Base-by-base conservation (phyloP, 2,797 vertebrate genomes). In the Amphiprion clarkii region DNA sequence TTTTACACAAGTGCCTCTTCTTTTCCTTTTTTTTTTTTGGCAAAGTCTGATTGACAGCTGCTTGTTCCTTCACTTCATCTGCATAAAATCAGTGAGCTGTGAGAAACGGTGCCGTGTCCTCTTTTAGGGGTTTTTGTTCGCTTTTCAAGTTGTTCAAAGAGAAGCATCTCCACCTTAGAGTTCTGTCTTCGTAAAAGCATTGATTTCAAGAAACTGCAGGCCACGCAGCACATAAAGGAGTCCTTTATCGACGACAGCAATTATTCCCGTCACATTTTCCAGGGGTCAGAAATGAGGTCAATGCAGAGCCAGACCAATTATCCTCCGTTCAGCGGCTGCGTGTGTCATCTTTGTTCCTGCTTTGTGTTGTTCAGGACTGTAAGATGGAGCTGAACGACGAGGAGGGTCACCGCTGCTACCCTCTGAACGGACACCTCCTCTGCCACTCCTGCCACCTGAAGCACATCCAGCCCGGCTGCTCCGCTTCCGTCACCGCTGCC, bases 391-490 rank as follows among this genome's bases (percentile, higher is more conserved):
- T 99, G 77, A 99, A 97, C 0, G 98, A 99, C 0, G 97, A 99
- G 76, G 98, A 99, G 0, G 98, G 97, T 2, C 97, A 96, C 85
- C 98, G 97, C 89, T 99, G 98, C 89, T 99, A 97, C 89, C 98
- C 98, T 0, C 94, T 99, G 77, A 96, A 97, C 6, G 96, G 96
- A 69, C 97, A 94, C 79, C 95, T 99, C 57, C 95, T 99, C 76
- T 99, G 98, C 89, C 97, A 98, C 87, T 87, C 95, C 62, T 99
- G 98, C 89, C 98, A 99, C 14, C 94, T 99, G 68, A 96, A 96
- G 75, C 96, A 97, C 86, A 96, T 98, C 44, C 95, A 98, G 87
- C 92, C 93, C 0, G 90, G 91, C 77, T 77, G 93, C 73, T 67
- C 93, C 40, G 82, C 90, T 17, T 67, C 88, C 0, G 59, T 93